Conservation (phyloP, 2,888 invertebrate species). For the Eupeodes latifasciatus region DNA sequence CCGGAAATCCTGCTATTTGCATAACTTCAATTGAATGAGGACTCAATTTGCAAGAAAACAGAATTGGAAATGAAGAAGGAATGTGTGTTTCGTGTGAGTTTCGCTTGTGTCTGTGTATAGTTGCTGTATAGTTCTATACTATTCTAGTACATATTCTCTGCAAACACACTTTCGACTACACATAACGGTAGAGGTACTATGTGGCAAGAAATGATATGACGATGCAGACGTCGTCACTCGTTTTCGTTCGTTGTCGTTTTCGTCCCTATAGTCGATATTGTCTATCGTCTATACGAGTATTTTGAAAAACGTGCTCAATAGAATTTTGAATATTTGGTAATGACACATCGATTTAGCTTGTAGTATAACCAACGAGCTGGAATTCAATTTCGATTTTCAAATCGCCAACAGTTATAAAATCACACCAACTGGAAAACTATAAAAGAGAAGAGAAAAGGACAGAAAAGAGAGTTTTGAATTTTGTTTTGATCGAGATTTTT, state of each 20-base stretch:
- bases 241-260: neutral
- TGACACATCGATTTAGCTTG: constrained; percentile 45
- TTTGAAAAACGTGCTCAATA: constrained; percentile 3
- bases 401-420: neutral
- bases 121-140: neutral
- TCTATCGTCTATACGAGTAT: neutral
- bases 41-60: constrained; percentile 68
- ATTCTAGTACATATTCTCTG: constrained; percentile 14
- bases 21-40: constrained; percentile 71
- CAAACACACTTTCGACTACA: constrained; percentile 1
- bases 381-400: constrained; percentile 49
- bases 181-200: neutral
- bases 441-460: neutral
- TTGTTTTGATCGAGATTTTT: neutral
- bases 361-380: neutral
- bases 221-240: neutral
- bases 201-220: neutral
- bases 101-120: neutral
- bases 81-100: neutral
- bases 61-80: constrained; percentile 58
- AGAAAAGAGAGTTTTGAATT: neutral
- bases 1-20: constrained; percentile 68
- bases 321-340: constrained; percentile 32
- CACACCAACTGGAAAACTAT: too few relatives aligned
- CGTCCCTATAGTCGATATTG: neutral